Base-by-base conservation (phyloP, 2,888 invertebrate genomes). In the Danaus chrysippus region DNA sequence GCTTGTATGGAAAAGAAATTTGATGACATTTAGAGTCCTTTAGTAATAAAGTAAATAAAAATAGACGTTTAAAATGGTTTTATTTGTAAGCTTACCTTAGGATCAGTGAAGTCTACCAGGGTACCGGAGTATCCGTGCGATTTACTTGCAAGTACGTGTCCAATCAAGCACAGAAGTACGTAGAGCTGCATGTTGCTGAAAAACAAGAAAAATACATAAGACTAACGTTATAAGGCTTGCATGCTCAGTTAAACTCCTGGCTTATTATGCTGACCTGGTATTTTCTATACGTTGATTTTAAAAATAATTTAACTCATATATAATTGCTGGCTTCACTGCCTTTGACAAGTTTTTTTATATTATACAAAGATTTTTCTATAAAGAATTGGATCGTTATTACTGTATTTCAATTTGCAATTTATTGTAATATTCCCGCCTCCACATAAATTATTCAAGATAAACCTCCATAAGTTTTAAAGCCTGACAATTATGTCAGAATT, bases 21-120 rank as follows among this genome's bases (percentile, higher is more conserved):
- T 46, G 1, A 46, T n/a, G 15, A 46, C n/a, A 46, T 13, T 6
- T 46, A 46, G 6, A 13, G 9, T 15, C 13, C 6, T 1, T 13
- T 15, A 10, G 11, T 5, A 6, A 3, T 42, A 17, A 55, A 55
- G 15, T 42, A 11, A 19, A 17, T 6, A 17, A 19, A 17, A 34
- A 46, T 10, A 8, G 10, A 61, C n/a, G 15, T 5, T 11, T 54
- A 54, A 19, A 43, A 42, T n/a, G 13, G 15, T 13, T 17, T n/a
- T 11, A n/a, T 23, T 6, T 1, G 2, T 15, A 52, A 54, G 10
- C 43, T 70, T 78, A 87, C 89, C 81, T 89, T 88, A 57, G 88
- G 81, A 60, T 88, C 86, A 10, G 82, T 77, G 61, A 90, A 89
- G 69, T 90, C 87, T 0, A 90, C 90, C 68, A 87, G 65, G 1